Conservation (phyloP, 2,888 invertebrate genomes). For the Allolobophora icterica region DNA sequence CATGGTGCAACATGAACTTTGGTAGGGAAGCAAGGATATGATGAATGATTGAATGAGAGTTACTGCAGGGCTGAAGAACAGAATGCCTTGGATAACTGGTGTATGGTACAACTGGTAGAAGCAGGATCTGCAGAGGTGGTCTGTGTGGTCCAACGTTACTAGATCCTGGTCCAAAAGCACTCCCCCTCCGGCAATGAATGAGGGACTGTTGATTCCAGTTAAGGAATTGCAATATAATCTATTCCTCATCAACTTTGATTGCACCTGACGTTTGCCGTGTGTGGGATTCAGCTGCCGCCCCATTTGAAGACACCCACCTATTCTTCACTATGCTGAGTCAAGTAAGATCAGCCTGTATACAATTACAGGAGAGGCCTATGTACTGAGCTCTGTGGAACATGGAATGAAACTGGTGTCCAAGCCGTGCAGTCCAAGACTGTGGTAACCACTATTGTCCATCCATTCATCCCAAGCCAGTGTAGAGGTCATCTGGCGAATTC, state of each 20-base stretch:
- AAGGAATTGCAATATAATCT: background rate
- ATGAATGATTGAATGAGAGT: background rate
- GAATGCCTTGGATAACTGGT: background rate
- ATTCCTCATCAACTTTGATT: constrained; percentile 8
- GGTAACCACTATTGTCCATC: background rate
- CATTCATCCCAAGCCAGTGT: background rate
- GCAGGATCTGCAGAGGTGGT: background rate
- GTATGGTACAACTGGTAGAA: background rate
- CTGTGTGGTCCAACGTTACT: background rate
- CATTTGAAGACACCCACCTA: background rate
- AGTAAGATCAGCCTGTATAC: background rate
- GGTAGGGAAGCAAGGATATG: no score
- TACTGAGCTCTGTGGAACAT: no score
- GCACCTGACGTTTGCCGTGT: background rate
- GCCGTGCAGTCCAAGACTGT: background rate
- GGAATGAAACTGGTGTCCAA: background rate
- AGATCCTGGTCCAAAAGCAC: background rate
- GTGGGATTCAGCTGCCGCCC: background rate
- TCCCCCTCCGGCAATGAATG: background rate
- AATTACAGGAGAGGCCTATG: background rate
- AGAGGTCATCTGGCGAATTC: background rate
- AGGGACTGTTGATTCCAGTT: background rate
- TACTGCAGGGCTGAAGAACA: background rate
- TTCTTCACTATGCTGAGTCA: background rate
- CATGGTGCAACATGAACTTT: no score